Evolutionary conservation across 2,797 vertebrate species (phyloP), one percentile per base, ranked within the genome.

Genomic region (Urocyon cinereoargenteus): DNA sequence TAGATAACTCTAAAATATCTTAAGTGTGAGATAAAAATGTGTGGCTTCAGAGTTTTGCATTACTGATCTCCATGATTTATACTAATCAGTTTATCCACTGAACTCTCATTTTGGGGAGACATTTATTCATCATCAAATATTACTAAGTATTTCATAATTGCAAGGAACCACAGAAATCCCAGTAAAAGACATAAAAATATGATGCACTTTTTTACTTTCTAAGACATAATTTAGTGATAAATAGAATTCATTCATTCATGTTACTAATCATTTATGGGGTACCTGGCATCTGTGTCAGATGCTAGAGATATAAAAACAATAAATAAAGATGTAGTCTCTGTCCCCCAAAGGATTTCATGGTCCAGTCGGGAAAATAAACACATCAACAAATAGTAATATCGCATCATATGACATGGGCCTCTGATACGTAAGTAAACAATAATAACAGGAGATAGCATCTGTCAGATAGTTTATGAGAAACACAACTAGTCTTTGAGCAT

Each of bases 401-500:
- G 2, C 22, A 78, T 64, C 31, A 24, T 49, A 49, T 61, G 55
- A 61, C 18, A 15, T 24, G 24, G 45, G 22, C 68, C 26, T 92
- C 36, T 73, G 45, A 24, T n/a, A 31, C 10, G 1, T 12, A 75
- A 82, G 73, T 51, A 68, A 78, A 83, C 34, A 96, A 51, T 31
- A 91, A 45, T 6, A 86, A 61, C 11, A 59, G 53, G 66, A 93
- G 4, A 45, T 31, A 57, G 12, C 28, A 75, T 70, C 45, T 78
- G 31, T 55, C 13, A 72, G 81, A 31, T 6, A 59, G 13, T 82
- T 81, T 51, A 96, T 97, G 57, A 96, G 40, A 96, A 81, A 87
- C 26, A 31, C 45, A 91, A 1, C 83, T 90, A 84, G 18, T 85
- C 68, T 31, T 55, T 86, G 59, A 85, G 21, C 49, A 45, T 78